Percentiles rank a stretch among this genome's conserved stretches.
These are phyloP conservation scores for Papilio polyxenes DNA, from an alignment of 1,140 invertebrate species.

Conservation along the genomic window DNA sequence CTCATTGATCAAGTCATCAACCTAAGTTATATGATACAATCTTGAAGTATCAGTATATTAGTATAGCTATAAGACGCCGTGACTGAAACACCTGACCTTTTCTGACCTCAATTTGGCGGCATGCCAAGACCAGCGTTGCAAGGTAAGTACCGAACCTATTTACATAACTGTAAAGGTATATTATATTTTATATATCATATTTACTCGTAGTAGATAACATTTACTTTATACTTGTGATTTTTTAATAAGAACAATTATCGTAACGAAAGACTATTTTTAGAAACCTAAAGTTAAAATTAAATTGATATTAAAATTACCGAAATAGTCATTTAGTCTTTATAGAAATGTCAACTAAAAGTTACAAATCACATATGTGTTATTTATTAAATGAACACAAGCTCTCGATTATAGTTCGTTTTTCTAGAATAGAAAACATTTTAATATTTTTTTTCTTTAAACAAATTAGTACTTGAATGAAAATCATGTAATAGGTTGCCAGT, in stretches of 20 bases:
- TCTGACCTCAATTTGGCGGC: constrained; percentile 11
- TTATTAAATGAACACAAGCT: background rate
- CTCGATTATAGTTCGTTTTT: background rate
- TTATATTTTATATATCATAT: background rate
- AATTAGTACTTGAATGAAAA: no score
- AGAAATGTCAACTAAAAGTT: no score
- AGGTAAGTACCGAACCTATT: background rate
- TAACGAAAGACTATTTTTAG: no score
- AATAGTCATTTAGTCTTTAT: no score
- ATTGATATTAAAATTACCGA: no score
- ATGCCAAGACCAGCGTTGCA: background rate
- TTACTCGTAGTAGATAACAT: background rate
- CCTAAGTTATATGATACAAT: background rate
- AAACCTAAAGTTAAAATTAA: no score
- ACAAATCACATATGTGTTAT: background rate
- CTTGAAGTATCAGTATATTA: background rate
- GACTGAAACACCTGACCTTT: constrained; percentile 7
- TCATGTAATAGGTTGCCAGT: no score
- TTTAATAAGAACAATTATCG: no score
- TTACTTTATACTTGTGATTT: no score
- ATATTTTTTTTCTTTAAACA: no score
- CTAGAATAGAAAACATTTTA: no score
- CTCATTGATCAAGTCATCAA: background rate
- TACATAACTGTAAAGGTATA: background rate
- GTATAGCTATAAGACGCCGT: background rate